Conservation (phyloP, 2,888 invertebrate genomes). For the Cosmorhoe ocellata region DNA sequence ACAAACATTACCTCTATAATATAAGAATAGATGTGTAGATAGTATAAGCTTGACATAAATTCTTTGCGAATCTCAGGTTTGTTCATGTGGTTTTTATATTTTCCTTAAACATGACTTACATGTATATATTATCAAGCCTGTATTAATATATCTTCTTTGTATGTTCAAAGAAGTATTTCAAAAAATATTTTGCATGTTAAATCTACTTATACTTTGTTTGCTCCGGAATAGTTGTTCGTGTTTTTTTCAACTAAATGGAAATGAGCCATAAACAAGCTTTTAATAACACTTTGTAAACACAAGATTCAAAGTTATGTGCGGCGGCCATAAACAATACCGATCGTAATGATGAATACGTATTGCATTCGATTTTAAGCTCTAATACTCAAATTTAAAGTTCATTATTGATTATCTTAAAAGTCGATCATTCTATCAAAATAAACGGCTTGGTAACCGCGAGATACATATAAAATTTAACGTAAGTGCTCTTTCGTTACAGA, state of each 20-base stretch:
- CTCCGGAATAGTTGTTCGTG: background rate
- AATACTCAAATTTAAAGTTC: slow-evolving; percentile 1
- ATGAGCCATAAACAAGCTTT: slow-evolving; percentile 44
- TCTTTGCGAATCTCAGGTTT: too few species aligned
- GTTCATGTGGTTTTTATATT: too few species aligned
- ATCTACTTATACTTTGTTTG: slow-evolving; percentile 8
- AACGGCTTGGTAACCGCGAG: slow-evolving; percentile 9
- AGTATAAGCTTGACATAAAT: too few species aligned
- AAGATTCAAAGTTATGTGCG: slow-evolving; percentile 32
- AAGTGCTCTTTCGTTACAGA: slow-evolving; percentile 61
- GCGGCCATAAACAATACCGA: slow-evolving; percentile 33
- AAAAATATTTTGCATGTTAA: background rate
- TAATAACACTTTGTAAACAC: slow-evolving; percentile 48
- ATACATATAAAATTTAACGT: slow-evolving; percentile 8
- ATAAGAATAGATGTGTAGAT: too few species aligned
- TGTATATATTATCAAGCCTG: too few species aligned
- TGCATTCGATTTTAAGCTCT: slow-evolving; percentile 19
- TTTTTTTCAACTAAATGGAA: slow-evolving; percentile 39
- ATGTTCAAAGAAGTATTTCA: background rate
- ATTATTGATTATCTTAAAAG: slow-evolving; percentile 7
- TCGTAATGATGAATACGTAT: slow-evolving; percentile 20
- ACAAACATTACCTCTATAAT: too few species aligned
- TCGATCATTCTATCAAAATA: slow-evolving; percentile 13
- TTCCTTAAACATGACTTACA: too few species aligned
- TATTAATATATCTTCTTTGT: too few species aligned